Evolutionary conservation across 64 coral and sea anemone species (phyloP).

Genomic region (Montipora capricornis): DNA sequence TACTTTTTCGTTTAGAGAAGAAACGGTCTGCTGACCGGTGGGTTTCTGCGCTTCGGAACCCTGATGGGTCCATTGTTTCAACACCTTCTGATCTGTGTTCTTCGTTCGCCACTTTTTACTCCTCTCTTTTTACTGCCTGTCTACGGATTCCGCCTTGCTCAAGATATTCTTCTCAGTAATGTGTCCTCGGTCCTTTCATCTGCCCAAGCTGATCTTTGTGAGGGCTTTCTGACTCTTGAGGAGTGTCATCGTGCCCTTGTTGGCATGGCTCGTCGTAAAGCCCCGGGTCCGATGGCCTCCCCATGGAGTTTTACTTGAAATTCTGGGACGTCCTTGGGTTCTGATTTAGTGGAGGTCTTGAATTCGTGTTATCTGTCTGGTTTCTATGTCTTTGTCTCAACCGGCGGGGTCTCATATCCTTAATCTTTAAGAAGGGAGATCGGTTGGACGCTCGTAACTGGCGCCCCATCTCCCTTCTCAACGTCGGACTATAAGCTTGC

Average conservation of each 20-base stretch:
- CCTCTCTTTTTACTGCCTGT: neutral
- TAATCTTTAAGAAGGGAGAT: too few relatives aligned
- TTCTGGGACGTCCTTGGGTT: too few relatives aligned
- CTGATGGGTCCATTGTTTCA: too few relatives aligned
- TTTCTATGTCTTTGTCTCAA: neutral
- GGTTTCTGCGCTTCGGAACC: neutral
- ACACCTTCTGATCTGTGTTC: neutral
- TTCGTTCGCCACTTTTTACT: slow-evolving; percentile 3
- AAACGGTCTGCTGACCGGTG: neutral
- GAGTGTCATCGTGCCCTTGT: too few relatives aligned
- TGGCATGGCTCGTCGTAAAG: neutral
- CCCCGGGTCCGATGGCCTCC: slow-evolving; percentile 10
- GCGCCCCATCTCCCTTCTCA: slow-evolving; percentile 26
- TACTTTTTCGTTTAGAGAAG: slow-evolving; percentile 17
- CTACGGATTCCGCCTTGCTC: neutral
- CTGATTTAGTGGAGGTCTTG: too few relatives aligned
- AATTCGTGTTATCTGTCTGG: too few relatives aligned
- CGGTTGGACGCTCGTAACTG: too few relatives aligned
- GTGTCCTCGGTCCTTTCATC: too few relatives aligned
- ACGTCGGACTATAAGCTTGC: slow-evolving; percentile 49
- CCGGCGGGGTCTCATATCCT: neutral
- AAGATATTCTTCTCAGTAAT: too few relatives aligned
- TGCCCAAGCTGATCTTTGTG: too few relatives aligned
- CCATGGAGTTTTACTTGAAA: slow-evolving; percentile 39
- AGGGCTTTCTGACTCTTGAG: too few relatives aligned